A percentile compares a stretch with the other conserved stretches of the same genome.
These are phyloP conservation scores for Ascaphus truei DNA, from an alignment of 2,113 vertebrate species.

Conservation along the genomic window DNA sequence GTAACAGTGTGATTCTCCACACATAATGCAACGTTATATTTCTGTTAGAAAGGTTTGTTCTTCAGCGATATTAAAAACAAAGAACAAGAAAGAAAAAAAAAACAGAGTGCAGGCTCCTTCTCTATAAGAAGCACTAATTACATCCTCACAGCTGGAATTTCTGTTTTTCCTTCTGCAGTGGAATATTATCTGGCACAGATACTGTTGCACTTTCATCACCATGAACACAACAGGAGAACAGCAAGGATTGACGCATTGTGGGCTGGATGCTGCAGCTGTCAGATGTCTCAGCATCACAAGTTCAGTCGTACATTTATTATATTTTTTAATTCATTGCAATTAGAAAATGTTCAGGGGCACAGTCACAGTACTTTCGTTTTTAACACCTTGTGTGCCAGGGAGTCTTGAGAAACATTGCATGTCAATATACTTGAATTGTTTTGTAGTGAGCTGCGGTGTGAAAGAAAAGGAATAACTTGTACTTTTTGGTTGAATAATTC, in stretches of 20 bases:
- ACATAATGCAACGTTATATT: slow-evolving; percentile 11
- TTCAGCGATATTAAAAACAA: slow-evolving; percentile 13
- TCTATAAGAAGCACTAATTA: slow-evolving; percentile 31
- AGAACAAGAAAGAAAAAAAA: neutral
- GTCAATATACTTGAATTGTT: no score
- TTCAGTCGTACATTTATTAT: neutral
- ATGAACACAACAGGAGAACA: neutral
- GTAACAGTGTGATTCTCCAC: neutral
- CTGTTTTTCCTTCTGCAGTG: slow-evolving; percentile 21
- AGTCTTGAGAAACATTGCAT: no score
- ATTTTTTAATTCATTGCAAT: slow-evolving; percentile 2
- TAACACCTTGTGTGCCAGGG: neutral
- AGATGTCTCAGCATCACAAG: neutral
- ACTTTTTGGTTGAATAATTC: no score
- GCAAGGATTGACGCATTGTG: neutral
- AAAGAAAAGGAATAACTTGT: no score
- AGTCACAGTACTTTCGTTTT: neutral
- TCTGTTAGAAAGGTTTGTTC: slow-evolving; percentile 20
- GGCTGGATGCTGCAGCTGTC: slow-evolving; percentile 19
- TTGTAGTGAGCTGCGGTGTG: no score
- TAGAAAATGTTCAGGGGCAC: neutral
- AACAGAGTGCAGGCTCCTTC: slow-evolving; percentile 1
- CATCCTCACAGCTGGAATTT: slow-evolving; percentile 32
- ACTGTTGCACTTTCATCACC: slow-evolving; percentile 16
- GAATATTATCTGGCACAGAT: slow-evolving; percentile 27